Percentiles rank a stretch among this genome's conserved stretches.
Evolutionary conservation across 2,888 invertebrate species (phyloP).

Genomic region (Notodonta dromedarius): DNA sequence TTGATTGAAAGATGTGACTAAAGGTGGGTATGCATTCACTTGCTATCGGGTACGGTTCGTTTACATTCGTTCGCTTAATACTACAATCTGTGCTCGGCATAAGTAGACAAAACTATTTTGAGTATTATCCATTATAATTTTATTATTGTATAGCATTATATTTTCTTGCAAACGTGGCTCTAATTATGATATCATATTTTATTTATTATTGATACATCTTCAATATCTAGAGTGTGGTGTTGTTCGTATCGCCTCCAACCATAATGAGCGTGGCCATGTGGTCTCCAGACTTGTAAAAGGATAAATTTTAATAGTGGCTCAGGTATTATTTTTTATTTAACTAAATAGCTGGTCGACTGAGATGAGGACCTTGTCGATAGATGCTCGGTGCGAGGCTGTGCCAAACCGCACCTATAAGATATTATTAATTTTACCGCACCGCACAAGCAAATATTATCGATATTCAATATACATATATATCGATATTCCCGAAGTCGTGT

Average conservation of each 20-base stretch:
- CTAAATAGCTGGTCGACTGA: conserved; percentile 31
- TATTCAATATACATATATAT: too few relatives aligned
- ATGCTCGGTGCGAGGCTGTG: too few relatives aligned
- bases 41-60: too few relatives aligned
- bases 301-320: conserved; percentile 34
- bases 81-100: conserved; percentile 6
- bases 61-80: too few relatives aligned
- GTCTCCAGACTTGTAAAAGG: conserved; percentile 20
- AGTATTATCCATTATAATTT: conserved; percentile 37
- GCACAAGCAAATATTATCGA: too few relatives aligned
- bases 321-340: conserved; percentile 36
- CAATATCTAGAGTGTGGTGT: conserved; percentile 16
- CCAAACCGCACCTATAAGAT: too few relatives aligned
- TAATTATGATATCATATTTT: conserved; percentile 31
- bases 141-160: conserved; percentile 29
- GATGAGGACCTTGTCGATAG: background rate
- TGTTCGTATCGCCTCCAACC: conserved; percentile 12
- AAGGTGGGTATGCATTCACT: too few relatives aligned
- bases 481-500: too few relatives aligned
- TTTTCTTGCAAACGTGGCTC: conserved; percentile 32
- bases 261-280: conserved; percentile 20
- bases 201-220: conserved; percentile 22
- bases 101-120: conserved; percentile 24
- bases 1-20: too few relatives aligned
- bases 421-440: too few relatives aligned